Evolutionary conservation across 1,140 invertebrate species (phyloP).

Genomic region (Leptopilina clavipes): DNA sequence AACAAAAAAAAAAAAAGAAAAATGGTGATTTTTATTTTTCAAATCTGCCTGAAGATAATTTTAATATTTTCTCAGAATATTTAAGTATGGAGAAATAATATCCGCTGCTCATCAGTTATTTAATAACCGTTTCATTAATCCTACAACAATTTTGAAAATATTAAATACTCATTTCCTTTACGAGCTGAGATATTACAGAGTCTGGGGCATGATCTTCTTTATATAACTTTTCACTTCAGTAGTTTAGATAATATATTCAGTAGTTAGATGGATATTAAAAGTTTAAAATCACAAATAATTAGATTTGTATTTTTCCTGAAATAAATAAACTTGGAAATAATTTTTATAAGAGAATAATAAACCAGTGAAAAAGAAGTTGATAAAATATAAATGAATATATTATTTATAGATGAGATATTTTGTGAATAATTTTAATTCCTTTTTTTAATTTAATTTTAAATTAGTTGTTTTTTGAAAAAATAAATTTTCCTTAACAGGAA

Average conservation of each 20-base stretch:
- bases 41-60: too few relatives aligned
- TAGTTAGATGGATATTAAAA: conserved; percentile 14
- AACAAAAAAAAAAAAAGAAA: too few relatives aligned
- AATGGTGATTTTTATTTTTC: too few relatives aligned
- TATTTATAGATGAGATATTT: too few relatives aligned
- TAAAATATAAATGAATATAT: too few relatives aligned
- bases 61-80: too few relatives aligned
- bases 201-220: conserved; percentile 6
- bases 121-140: background rate
- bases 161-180: conserved; percentile 20
- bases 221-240: conserved; percentile 7
- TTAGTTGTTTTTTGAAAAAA: background rate
- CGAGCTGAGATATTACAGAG: background rate
- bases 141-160: conserved; percentile 1
- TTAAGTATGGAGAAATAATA: background rate
- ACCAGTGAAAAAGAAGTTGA: too few relatives aligned
- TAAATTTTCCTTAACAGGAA: background rate
- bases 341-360: too few relatives aligned
- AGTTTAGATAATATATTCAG: background rate
- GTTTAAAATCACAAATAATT: background rate
- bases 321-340: too few relatives aligned
- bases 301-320: too few relatives aligned
- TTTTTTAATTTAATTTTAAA: too few relatives aligned
- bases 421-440: too few relatives aligned
- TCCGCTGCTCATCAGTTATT: background rate